phyloP scores from a whole-genome alignment of 1,140 invertebrate species.

The Anastatus disparis region DNA sequence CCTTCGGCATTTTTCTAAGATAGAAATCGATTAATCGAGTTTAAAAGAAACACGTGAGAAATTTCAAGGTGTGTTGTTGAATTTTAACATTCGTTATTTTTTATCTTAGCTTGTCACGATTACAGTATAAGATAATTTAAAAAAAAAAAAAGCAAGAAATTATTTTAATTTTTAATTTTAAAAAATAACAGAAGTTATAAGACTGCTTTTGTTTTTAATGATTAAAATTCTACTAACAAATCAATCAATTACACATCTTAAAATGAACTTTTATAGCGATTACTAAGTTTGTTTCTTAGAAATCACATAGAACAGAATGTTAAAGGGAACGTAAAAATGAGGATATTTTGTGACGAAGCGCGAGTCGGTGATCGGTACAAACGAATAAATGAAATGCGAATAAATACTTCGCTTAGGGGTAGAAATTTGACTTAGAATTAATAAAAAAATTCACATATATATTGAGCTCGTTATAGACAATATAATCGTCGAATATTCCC shows the following conservation, averaged over 20 bases:
- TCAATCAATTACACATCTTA: not conserved
- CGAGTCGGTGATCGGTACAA: conserved; percentile 25
- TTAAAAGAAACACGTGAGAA: too few species aligned
- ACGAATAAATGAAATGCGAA: not conserved
- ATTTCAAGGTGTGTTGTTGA: too few species aligned
- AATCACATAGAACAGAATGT: conserved; percentile 5
- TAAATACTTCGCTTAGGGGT: conserved; percentile 10
- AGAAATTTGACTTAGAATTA: conserved; percentile 4
- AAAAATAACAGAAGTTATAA: too few species aligned
- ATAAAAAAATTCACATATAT: conserved; percentile 7
- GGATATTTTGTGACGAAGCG: conserved; percentile 28
- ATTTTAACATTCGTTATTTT: too few species aligned
- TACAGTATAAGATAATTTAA: too few species aligned
- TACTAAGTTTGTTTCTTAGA: not conserved
- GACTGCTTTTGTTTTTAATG: too few species aligned
- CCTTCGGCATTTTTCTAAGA: conserved; percentile 36
- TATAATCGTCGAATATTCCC: conserved; percentile 4
- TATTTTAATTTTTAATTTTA: too few species aligned
- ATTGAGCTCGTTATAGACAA: conserved; percentile 25
- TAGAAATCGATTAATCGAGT: too few species aligned
- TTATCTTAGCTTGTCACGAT: too few species aligned
- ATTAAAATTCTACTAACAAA: too few species aligned
- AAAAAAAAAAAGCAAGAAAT: too few species aligned
- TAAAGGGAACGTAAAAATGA: conserved; percentile 21
- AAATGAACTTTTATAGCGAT: not conserved